Evolutionary conservation across 2,888 invertebrate species (phyloP).

Genomic region (Acanthosoma haemorrhoidale): DNA sequence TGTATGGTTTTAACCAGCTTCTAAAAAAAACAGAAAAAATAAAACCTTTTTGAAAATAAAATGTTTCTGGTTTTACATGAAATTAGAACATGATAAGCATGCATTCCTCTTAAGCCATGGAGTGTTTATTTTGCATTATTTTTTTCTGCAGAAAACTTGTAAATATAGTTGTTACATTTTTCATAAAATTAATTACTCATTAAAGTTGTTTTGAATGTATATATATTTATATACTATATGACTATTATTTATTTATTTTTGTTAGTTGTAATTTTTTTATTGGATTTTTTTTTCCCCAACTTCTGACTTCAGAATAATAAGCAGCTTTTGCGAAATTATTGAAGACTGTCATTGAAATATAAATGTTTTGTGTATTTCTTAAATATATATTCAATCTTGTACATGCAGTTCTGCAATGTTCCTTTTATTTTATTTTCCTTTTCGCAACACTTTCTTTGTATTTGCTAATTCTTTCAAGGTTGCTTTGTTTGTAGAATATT

Average conservation of each 20-base stretch:
- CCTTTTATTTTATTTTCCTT: not conserved
- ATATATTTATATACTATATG: not conserved
- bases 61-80: conserved; percentile 22
- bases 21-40: conserved; percentile 4
- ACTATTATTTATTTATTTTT: conserved; percentile 1
- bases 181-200: not conserved
- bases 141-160: not conserved
- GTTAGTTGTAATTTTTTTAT: not conserved
- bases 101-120: conserved; percentile 17
- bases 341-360: not conserved
- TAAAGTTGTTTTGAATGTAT: conserved; percentile 1
- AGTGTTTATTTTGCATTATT: not conserved
- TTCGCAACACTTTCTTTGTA: not conserved
- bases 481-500: conserved; percentile 7
- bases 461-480: not conserved
- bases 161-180: not conserved
- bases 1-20: conserved; percentile 1
- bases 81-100: conserved; percentile 1
- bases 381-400: not conserved
- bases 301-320: not conserved
- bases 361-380: not conserved
- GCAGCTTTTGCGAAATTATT: not conserved
- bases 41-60: conserved; percentile 5
- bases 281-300: not conserved
- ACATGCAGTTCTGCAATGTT: not conserved